Evolutionary conservation across 1,140 invertebrate species (phyloP).

Genomic region (Vollenhovia emeryi): DNA sequence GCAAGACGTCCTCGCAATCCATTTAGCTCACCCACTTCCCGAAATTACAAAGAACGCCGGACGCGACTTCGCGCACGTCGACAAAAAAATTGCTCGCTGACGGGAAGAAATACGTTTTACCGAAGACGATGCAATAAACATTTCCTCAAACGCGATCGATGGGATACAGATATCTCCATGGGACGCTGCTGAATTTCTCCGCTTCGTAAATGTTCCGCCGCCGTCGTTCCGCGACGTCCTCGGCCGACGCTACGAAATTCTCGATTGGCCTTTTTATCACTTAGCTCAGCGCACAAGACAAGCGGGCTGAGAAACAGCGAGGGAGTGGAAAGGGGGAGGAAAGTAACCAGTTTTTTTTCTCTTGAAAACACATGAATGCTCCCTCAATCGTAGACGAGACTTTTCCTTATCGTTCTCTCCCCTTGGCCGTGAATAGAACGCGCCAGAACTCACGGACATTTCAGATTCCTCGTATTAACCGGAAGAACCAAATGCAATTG

Average conservation of each 20-base stretch:
- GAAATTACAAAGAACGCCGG: conserved; percentile 60
- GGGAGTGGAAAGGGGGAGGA: not conserved
- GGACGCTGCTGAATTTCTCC: not conserved
- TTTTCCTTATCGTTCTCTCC: conserved; percentile 12
- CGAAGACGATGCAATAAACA: conserved; percentile 57
- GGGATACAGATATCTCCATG: conserved; percentile 1
- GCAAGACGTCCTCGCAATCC: conserved; percentile 61
- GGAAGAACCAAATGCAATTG: conserved; percentile 73
- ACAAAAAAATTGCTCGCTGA: conserved; percentile 44
- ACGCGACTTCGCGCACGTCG: conserved; percentile 32
- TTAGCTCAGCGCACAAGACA: conserved; percentile 8
- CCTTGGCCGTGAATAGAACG: conserved; percentile 19
- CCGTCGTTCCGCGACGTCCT: not conserved
- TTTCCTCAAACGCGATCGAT: conserved; percentile 26
- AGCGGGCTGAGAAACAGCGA: not conserved
- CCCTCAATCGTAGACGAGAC: not conserved
- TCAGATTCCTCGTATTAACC: conserved; percentile 70
- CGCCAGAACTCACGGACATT: conserved; percentile 31
- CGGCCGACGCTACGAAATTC: not conserved
- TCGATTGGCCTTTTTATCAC: conserved; percentile 20
- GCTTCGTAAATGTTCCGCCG: not conserved
- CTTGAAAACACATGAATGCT: conserved; percentile 5
- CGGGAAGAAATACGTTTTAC: conserved; percentile 56
- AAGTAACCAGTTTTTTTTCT: conserved; percentile 10
- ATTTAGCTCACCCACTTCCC: conserved; percentile 66